Conservation (phyloP, 2,888 invertebrate species). For the Agrotis clavis region DNA sequence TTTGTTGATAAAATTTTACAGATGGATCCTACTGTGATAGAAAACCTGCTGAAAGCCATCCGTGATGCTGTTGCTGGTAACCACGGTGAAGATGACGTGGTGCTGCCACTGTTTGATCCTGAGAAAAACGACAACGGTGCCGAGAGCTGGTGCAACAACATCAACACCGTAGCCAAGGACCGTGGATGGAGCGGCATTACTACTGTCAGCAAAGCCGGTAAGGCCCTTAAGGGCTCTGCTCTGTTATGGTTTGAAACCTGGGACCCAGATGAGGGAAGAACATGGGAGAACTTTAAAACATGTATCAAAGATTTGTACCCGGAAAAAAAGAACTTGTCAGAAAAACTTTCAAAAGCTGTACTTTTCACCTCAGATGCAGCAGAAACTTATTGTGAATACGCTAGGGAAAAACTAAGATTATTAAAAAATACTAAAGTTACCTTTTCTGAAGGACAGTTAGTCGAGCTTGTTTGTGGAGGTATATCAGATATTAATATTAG, state of each 20-base stretch:
- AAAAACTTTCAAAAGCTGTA: constrained; percentile 16
- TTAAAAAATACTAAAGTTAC: constrained; percentile 6
- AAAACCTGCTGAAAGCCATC: constrained; percentile 26
- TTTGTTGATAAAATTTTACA: not conserved
- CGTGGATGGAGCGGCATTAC: constrained; percentile 38
- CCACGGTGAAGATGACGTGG: no score
- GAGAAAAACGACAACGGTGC: constrained; percentile 12
- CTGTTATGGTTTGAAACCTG: constrained; percentile 32
- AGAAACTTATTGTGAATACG: constrained; percentile 18
- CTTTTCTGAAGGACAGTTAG: constrained; percentile 1
- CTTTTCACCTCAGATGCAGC: constrained; percentile 4
- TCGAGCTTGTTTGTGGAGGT: no score
- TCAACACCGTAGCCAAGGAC: constrained; percentile 25
- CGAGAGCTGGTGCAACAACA: constrained; percentile 18
- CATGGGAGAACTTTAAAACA: not conserved
- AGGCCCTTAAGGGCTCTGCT: constrained; percentile 47
- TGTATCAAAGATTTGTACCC: constrained; percentile 10
- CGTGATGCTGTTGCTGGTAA: constrained; percentile 24
- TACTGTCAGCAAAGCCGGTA: constrained; percentile 39
- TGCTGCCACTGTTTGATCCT: constrained; percentile 33
- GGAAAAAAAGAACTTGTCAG: constrained; percentile 4
- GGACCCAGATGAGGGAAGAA: constrained; percentile 15
- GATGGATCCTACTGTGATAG: constrained; percentile 32
- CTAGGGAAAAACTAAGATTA: constrained; percentile 12
- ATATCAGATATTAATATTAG: constrained; percentile 10